Conservation (phyloP, 2,888 invertebrate genomes). For the Corythucha ciliata region DNA sequence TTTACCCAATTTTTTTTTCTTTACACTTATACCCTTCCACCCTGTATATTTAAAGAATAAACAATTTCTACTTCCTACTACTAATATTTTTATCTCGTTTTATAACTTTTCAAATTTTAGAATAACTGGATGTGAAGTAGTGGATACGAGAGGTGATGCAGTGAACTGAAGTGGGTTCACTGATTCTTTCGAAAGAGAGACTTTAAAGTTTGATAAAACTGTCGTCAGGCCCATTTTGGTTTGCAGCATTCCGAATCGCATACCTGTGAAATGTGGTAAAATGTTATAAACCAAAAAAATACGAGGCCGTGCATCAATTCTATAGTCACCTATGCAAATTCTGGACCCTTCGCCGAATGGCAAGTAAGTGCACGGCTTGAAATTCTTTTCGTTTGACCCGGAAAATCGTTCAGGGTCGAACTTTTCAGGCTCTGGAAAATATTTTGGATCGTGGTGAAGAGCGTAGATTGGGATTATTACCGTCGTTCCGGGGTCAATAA, state of each 20-base stretch:
- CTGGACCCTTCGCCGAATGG: slow-evolving; percentile 52
- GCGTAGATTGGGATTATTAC: slow-evolving; percentile 49
- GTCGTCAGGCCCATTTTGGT: slow-evolving; percentile 28
- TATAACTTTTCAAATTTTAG: too few species aligned
- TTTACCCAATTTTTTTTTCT: too few species aligned
- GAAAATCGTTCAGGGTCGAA: slow-evolving; percentile 55
- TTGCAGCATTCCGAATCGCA: slow-evolving; percentile 28
- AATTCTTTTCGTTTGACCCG: slow-evolving; percentile 45
- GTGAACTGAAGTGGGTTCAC: too few species aligned
- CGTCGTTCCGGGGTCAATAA: slow-evolving; percentile 38
- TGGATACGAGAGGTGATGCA: too few species aligned
- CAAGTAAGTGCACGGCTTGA: slow-evolving; percentile 48
- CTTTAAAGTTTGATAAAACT: slow-evolving; percentile 17
- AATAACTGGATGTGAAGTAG: too few species aligned
- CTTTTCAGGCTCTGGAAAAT: slow-evolving; percentile 52
- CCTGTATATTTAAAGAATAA: too few species aligned
- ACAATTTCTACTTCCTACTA: too few species aligned
- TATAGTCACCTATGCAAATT: slow-evolving; percentile 51
- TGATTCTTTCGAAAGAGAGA: too few species aligned
- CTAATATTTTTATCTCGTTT: too few species aligned
- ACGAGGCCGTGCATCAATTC: too few species aligned
- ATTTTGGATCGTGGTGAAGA: slow-evolving; percentile 52
- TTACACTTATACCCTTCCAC: too few species aligned
- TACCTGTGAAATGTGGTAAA: slow-evolving; percentile 26
- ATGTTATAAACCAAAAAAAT: too few species aligned